These are phyloP conservation scores for Stigmatopora nigra DNA, from an alignment of 2,113 vertebrate genomes.

Conservation along the genomic window DNA sequence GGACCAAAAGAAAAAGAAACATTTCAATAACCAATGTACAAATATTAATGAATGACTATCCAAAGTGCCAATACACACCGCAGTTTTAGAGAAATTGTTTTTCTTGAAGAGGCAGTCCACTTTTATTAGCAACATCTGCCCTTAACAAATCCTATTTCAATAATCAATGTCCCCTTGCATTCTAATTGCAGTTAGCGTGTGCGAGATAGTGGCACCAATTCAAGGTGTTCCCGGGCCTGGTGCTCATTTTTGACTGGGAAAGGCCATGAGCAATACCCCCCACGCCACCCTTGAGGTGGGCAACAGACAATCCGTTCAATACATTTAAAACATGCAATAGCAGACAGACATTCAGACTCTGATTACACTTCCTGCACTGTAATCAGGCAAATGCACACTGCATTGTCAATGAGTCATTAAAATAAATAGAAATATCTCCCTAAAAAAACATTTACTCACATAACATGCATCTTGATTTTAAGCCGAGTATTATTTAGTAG, in stretches of 20 bases:
- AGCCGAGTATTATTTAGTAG: conserved; percentile 31
- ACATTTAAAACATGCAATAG: too few relatives aligned
- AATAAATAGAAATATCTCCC: too few relatives aligned
- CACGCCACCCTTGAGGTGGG: too few relatives aligned
- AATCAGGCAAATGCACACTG: too few relatives aligned
- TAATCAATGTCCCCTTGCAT: not conserved
- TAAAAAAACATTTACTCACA: too few relatives aligned
- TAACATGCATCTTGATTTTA: conserved; percentile 21
- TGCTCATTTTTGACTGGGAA: not conserved
- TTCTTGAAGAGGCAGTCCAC: not conserved
- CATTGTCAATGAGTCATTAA: too few relatives aligned
- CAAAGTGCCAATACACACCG: not conserved
- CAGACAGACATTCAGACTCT: too few relatives aligned
- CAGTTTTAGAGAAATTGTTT: not conserved
- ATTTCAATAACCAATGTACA: not conserved
- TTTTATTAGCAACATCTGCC: not conserved
- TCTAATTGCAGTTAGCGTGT: not conserved
- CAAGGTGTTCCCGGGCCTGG: too few relatives aligned
- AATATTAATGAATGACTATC: not conserved
- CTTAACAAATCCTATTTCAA: not conserved
- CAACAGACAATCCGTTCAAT: too few relatives aligned
- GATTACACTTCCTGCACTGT: too few relatives aligned
- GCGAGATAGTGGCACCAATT: too few relatives aligned
- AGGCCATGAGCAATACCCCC: too few relatives aligned
- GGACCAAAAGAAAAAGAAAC: not conserved